Base-by-base conservation (phyloP, 2,113 vertebrate genomes). In the Sprattus sprattus region DNA sequence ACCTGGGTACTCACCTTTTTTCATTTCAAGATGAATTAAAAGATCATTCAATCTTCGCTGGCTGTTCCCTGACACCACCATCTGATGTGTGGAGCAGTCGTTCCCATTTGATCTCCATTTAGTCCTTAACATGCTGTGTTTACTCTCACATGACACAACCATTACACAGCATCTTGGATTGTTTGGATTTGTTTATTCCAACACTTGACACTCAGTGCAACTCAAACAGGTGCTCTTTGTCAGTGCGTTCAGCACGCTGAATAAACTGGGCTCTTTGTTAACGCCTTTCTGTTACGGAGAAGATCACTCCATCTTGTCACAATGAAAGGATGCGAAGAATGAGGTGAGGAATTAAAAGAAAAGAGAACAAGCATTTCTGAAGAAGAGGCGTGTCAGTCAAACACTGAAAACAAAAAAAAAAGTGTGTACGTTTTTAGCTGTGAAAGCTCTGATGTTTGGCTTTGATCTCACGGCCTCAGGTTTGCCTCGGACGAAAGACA, bases 301-400 rank as follows among this genome's bases (percentile, higher is more conserved):
- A 2, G 25, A 71, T 52, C 85, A 50, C 64, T 87, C 16, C 81
- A 49, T 91, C 85, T 85, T 86, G 28, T 71, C 64, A 71, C n/a
- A 11, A 9, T 71, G 25, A 9, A 47, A 39, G 9, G 78, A 83
- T 88, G 60, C 91, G 93, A 92, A 82, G 85, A 87, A 52, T 11
- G n/a, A 3, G 81, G 0, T 2, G 5, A 85, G 85, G 83, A 82
- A 85, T 50, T 44, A 45, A 81, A 86, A 78, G 83, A 89, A 90
- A 89, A 86, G 54, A 85, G 81, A 85, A 84, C 82, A 89, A 92
- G 64, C 25, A 28, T 32, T 32, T 71, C 8, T 1, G 64, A 89
- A 60, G 83, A 60, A 44, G 39, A 10, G 6, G 28, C 45, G 9
- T 47, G 45, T 84, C 47, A 22, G 18, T 84, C 16, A 60, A 16